These are phyloP conservation scores for Corydoras maculifer DNA, from an alignment of 2,113 vertebrate species.

Conservation along the genomic window DNA sequence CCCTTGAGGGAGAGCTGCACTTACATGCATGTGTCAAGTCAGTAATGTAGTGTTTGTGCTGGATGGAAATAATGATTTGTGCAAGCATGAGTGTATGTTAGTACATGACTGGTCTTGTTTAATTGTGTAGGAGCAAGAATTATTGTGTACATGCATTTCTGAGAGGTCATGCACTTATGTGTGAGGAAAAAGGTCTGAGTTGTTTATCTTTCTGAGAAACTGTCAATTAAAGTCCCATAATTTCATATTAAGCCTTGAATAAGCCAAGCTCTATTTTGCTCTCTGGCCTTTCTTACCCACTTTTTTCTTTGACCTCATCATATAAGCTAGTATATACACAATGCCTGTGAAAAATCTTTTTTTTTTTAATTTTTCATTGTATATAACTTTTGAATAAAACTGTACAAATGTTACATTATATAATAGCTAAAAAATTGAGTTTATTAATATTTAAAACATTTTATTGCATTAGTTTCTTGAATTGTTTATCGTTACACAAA, in stretches of 20 bases:
- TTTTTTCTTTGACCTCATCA: not conserved
- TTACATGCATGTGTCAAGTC: not conserved
- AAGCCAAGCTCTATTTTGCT: not conserved
- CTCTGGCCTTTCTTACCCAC: not conserved
- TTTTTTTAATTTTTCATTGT: not conserved
- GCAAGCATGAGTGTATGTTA: not conserved
- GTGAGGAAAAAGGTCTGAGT: not conserved
- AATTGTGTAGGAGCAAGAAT: not conserved
- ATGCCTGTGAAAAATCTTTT: not conserved
- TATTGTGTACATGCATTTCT: too few relatives aligned
- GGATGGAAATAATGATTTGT: not conserved
- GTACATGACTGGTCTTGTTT: not conserved
- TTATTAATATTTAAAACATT: too few relatives aligned
- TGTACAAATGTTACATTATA: too few relatives aligned
- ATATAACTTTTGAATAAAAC: not conserved
- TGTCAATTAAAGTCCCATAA: not conserved
- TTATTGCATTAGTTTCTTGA: too few relatives aligned
- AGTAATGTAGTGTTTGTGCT: not conserved
- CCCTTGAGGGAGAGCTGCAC: not conserved
- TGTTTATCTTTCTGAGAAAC: not conserved
- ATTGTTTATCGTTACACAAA: too few relatives aligned
- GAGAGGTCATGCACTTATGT: too few relatives aligned
- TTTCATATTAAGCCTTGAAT: constrained; percentile 3
- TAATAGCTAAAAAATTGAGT: too few relatives aligned
- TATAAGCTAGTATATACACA: not conserved